phyloP scores from a whole-genome alignment of 2,797 vertebrate species.

The Esox lucius region DNA sequence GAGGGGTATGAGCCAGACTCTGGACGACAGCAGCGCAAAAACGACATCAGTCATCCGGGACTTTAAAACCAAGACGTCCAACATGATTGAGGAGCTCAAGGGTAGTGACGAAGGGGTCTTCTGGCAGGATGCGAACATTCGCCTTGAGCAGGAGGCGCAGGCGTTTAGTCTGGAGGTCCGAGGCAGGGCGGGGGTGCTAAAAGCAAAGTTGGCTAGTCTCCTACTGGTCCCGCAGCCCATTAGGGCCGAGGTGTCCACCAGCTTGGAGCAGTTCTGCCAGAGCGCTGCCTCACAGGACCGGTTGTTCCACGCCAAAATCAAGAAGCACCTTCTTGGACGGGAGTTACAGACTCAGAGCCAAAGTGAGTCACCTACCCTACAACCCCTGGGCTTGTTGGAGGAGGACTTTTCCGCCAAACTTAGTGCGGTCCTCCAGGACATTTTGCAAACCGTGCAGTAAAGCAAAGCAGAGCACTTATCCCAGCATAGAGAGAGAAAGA shows the following conservation, averaged over 20 bases:
- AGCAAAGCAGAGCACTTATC: background rate
- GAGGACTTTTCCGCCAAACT: constrained; percentile 74
- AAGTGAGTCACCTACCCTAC: constrained; percentile 20
- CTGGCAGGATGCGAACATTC: constrained; percentile 63
- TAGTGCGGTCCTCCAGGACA: constrained; percentile 76
- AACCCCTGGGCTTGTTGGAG: constrained; percentile 60
- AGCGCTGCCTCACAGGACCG: constrained; percentile 56
- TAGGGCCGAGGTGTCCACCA: constrained; percentile 38
- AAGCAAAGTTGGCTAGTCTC: constrained; percentile 53
- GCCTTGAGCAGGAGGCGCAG: constrained; percentile 64
- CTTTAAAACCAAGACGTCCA: constrained; percentile 60
- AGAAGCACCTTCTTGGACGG: constrained; percentile 59
- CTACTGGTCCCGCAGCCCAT: constrained; percentile 36
- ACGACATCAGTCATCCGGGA: constrained; percentile 58
- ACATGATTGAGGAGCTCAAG: constrained; percentile 53
- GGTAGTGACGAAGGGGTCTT: constrained; percentile 38
- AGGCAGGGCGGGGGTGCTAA: constrained; percentile 53
- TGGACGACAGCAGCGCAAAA: constrained; percentile 62
- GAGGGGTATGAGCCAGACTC: constrained; percentile 57
- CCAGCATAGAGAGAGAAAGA: background rate
- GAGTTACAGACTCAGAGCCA: constrained; percentile 21
- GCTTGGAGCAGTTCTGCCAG: constrained; percentile 70
- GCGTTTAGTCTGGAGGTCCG: constrained; percentile 60
- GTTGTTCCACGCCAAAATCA: constrained; percentile 59
- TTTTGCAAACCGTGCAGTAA: constrained; percentile 66